phyloP scores from a whole-genome alignment of 2,113 vertebrate species.

The Paramisgurnus dabryanus region DNA sequence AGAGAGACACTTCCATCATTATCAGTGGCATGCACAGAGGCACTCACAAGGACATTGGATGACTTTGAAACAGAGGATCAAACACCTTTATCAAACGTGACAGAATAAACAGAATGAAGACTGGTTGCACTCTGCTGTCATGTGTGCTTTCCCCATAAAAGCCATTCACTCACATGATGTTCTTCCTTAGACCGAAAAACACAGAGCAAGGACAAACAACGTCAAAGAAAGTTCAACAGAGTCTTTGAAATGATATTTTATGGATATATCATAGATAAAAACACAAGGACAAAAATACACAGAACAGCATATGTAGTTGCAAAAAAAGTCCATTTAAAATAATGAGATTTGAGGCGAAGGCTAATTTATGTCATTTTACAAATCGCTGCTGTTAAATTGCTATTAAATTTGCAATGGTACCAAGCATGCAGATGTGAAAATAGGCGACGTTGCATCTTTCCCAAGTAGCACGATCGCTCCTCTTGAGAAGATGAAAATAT shows the following conservation, averaged over 20 bases:
- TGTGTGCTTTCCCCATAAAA: slow-evolving; percentile 33
- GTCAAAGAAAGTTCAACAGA: neutral
- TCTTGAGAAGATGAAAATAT: neutral
- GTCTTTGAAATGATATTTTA: slow-evolving; percentile 8
- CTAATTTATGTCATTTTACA: slow-evolving; percentile 40
- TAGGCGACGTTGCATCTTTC: neutral
- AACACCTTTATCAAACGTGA: slow-evolving; percentile 58
- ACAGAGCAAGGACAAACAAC: slow-evolving; percentile 13
- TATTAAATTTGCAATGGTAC: slow-evolving; percentile 23
- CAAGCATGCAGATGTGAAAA: slow-evolving; percentile 7
- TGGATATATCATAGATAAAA: slow-evolving; percentile 28
- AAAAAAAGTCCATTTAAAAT: neutral
- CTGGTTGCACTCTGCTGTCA: slow-evolving; percentile 39
- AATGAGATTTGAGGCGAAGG: slow-evolving; percentile 29
- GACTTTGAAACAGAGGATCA: slow-evolving; percentile 64
- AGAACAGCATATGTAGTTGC: slow-evolving; percentile 4
- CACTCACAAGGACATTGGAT: slow-evolving; percentile 45
- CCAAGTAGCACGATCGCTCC: neutral
- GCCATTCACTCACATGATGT: slow-evolving; percentile 20
- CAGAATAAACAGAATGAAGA: slow-evolving; percentile 59
- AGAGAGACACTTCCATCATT: slow-evolving; percentile 45
- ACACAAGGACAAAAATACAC: slow-evolving; percentile 6
- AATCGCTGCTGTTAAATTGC: slow-evolving; percentile 25
- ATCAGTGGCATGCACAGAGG: slow-evolving; percentile 54
- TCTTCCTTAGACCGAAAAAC: slow-evolving; percentile 19